phyloP scores from a whole-genome alignment of 2,888 invertebrate genomes.

The Hermodice carunculata region DNA sequence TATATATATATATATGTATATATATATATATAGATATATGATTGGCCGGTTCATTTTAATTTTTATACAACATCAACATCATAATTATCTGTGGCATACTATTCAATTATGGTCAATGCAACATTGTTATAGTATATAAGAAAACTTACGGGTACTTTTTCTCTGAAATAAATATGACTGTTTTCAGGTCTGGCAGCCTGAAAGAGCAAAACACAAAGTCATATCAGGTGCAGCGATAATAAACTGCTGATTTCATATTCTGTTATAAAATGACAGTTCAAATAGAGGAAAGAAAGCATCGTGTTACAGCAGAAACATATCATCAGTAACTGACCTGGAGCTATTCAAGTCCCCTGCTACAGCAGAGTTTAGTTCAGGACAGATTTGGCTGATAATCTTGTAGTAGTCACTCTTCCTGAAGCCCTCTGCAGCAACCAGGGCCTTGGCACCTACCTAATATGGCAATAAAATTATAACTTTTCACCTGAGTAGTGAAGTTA shows the following conservation, averaged over 20 bases:
- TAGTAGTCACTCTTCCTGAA: constrained; percentile 80
- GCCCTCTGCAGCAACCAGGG: constrained; percentile 76
- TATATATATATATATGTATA: too few relatives aligned
- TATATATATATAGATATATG: too few relatives aligned
- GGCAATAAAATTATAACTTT: too few relatives aligned
- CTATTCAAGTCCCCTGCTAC: constrained; percentile 68
- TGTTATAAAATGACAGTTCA: too few relatives aligned
- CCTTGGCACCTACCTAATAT: constrained; percentile 75
- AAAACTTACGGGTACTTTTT: constrained; percentile 74
- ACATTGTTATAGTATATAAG: too few relatives aligned
- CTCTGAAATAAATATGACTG: constrained; percentile 74
- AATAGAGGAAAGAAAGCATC: too few relatives aligned
- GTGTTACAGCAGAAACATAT: not conserved
- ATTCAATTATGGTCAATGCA: not conserved
- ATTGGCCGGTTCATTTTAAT: too few relatives aligned
- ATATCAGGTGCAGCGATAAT: too few relatives aligned
- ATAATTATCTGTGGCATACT: not conserved
- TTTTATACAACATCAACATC: too few relatives aligned
- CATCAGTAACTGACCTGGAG: constrained; percentile 5
- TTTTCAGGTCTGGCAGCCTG: constrained; percentile 71
- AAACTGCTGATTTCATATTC: too few relatives aligned
- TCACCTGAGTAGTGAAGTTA: too few relatives aligned
- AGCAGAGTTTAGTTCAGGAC: constrained; percentile 73
- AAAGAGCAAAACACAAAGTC: too few relatives aligned
- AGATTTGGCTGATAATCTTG: constrained; percentile 74